Evolutionary conservation across 2,797 vertebrate genomes (phyloP), one percentile per base, ranked within the genome.

Genomic region (Rhodeus uyekii): DNA sequence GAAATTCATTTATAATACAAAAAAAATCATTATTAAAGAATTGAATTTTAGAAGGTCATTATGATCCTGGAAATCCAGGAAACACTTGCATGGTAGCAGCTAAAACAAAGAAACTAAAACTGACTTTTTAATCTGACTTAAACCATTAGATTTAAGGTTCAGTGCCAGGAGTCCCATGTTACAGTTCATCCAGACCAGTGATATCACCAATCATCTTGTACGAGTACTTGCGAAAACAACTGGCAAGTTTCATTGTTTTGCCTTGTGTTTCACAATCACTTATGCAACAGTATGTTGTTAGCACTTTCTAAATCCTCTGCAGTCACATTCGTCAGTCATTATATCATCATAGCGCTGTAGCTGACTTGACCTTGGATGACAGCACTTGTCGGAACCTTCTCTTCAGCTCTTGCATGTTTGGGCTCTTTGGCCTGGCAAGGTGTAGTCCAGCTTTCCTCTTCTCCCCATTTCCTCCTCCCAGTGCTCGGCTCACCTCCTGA

Each of bases 331-430:
- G 0, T 69, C 53, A n/a, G 39, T 61, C 22, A 44, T 27, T 10
- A 36, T 63, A 18, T 69, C 36, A 34, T 87, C 72, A 87, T 38
- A 87, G 60, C 14, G 84, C 75, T 6, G 75, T 80, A 24, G 81
- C 36, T 8, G 96, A 96, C 86, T 96, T 98, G 74, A 94, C 96
- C 90, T 96, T 97, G 64, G 97, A 96, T 65, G 96, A 97, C 53
- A 98, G 93, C 60, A 97, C 97, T 92, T 98, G 97, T 81, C 96
- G 95, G 92, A 98, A 93, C 19, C 97, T 94, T 88, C 97, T 95
- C 92, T 98, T 98, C 83, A 98, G 86, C 90, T 98, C 97, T 87
- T 98, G 97, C 97, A 98, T 98, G 89, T 98, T 98, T 60, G 97
- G 97, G 4, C 97, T 98, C 74, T 97, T 97, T 82, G 97, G 96